phyloP scores from a whole-genome alignment of 37 sponge, comb jelly and placozoan genomes.

The Cliona cf. orientalis region DNA sequence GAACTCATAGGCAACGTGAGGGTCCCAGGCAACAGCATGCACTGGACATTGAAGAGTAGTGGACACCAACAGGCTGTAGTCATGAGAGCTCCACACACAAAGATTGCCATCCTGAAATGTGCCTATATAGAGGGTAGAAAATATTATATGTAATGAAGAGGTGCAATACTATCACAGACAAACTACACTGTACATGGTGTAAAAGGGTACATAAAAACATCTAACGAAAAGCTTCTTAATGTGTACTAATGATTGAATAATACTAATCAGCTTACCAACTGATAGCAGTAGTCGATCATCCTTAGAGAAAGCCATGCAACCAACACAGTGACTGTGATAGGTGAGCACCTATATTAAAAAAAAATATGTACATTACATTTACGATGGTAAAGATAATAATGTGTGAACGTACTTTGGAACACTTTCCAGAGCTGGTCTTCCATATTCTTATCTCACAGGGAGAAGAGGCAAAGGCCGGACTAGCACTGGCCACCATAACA shows the following conservation, averaged over 20 bases:
- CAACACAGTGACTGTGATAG: slow-evolving; percentile 41
- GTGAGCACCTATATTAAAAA: slow-evolving; percentile 33
- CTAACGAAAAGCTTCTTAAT: not conserved
- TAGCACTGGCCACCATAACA: slow-evolving; percentile 64
- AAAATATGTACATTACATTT: not conserved
- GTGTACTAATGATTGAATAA: not conserved
- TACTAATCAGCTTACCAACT: slow-evolving; percentile 45
- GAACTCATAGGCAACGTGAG: slow-evolving; percentile 77
- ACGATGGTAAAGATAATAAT: not conserved
- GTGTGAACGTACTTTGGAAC: slow-evolving; percentile 53
- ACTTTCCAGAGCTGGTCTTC: slow-evolving; percentile 47
- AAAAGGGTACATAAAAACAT: not conserved
- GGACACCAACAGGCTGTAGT: slow-evolving; percentile 62
- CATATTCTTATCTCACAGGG: slow-evolving; percentile 78
- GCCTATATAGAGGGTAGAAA: too few species aligned
- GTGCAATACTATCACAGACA: too few species aligned
- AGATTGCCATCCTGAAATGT: slow-evolving; percentile 50
- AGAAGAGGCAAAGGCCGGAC: slow-evolving; percentile 21
- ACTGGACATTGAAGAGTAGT: slow-evolving; percentile 15
- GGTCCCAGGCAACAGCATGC: slow-evolving; percentile 75
- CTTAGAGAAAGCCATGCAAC: slow-evolving; percentile 65
- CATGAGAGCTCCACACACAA: slow-evolving; percentile 70
- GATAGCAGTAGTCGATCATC: slow-evolving; percentile 85
- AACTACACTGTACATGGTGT: not conserved
- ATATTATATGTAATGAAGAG: too few species aligned